A percentile compares a stretch with the other conserved stretches of the same genome.
These are phyloP conservation scores for Microlaimidae sp. DNA, from an alignment of 2,888 invertebrate genomes.

Conservation along the genomic window DNA sequence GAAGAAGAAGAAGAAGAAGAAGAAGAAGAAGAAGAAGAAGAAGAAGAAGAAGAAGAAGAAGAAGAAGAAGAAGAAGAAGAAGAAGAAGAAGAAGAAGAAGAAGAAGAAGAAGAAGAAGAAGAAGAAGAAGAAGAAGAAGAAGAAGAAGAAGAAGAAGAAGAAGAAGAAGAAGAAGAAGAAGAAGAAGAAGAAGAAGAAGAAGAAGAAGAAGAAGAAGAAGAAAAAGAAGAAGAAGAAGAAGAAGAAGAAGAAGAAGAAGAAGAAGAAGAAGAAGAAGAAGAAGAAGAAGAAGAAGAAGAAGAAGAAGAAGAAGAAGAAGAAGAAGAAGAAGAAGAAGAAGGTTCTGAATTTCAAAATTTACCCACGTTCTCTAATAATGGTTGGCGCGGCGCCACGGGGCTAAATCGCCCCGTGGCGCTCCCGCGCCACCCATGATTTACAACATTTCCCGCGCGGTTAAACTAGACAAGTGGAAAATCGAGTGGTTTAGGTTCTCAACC, in stretches of 20 bases:
- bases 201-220: slow-evolving; percentile 10
- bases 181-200: background rate
- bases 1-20: slow-evolving; percentile 9
- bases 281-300: slow-evolving; percentile 9
- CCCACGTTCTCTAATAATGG: no score
- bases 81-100: slow-evolving; percentile 9
- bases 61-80: slow-evolving; percentile 9
- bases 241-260: slow-evolving; percentile 9
- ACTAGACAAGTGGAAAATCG: background rate
- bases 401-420: no score
- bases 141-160: slow-evolving; percentile 10
- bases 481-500: no score
- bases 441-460: background rate
- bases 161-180: slow-evolving; percentile 7
- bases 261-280: slow-evolving; percentile 9
- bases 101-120: slow-evolving; percentile 11
- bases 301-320: slow-evolving; percentile 6
- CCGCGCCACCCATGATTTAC: no score
- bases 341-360: no score
- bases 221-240: slow-evolving; percentile 8
- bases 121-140: slow-evolving; percentile 9
- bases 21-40: slow-evolving; percentile 9
- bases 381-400: no score
- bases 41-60: slow-evolving; percentile 9
- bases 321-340: no score